Percentiles rank a stretch among this genome's conserved stretches.
Conservation (phyloP, 2,888 invertebrate species). For the Limnephilus lunatus region DNA sequence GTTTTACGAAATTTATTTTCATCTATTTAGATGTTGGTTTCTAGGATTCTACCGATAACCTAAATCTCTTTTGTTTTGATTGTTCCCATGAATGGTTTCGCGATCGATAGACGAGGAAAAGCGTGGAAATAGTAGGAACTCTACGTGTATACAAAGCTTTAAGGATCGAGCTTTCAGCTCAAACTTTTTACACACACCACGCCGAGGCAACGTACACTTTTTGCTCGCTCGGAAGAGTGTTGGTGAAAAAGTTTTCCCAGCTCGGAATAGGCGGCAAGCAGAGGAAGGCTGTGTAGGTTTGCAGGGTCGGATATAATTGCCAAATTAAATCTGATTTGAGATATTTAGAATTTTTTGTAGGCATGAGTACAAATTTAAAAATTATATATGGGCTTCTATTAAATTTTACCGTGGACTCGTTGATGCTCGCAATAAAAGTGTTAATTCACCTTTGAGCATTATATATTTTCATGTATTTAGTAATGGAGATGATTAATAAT, state of each 20-base stretch:
- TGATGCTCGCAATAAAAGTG: background rate
- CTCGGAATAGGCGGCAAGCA: conserved; percentile 53
- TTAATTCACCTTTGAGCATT: background rate
- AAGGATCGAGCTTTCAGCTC: conserved; percentile 48
- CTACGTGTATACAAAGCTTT: conserved; percentile 41
- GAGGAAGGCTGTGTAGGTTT: conserved; percentile 50
- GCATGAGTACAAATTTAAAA: background rate
- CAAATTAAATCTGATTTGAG: background rate
- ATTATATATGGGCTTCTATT: background rate
- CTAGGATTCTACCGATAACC: background rate
- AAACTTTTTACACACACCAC: conserved; percentile 57
- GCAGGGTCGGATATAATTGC: conserved; percentile 23
- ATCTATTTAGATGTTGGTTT: background rate
- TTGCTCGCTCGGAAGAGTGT: conserved; percentile 63
- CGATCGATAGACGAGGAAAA: conserved; percentile 19
- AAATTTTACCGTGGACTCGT: background rate
- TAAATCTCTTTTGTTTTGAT: background rate
- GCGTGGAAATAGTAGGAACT: background rate
- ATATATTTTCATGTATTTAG: background rate
- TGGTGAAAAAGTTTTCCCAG: conserved; percentile 62
- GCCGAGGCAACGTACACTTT: conserved; percentile 57
- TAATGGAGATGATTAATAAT: background rate
- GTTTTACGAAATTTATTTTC: background rate
- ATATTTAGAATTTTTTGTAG: background rate
- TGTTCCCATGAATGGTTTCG: background rate